phyloP scores from a whole-genome alignment of 2,113 vertebrate species.

The Macaca nemestrina region DNA sequence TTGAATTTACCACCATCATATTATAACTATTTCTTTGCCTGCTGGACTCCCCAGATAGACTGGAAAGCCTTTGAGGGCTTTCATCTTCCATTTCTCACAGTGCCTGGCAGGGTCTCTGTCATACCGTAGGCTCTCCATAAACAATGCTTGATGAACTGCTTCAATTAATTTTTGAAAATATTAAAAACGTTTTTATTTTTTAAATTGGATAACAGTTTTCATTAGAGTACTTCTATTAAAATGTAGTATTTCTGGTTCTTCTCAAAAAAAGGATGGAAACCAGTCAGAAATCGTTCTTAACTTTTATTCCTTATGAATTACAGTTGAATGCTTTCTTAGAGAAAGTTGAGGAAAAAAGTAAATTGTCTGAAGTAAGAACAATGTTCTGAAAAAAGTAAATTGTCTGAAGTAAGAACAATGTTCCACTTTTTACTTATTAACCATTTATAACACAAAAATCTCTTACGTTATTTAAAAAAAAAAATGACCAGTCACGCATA shows the following conservation, averaged over 20 bases:
- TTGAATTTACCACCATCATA: background rate
- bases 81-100: background rate
- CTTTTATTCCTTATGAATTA: slow-evolving; percentile 36
- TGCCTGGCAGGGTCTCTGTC: background rate
- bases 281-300: background rate
- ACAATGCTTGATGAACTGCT: background rate
- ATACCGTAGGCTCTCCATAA: background rate
- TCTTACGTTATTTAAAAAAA: slow-evolving; percentile 55
- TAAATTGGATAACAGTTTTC: slow-evolving; percentile 13
- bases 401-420: background rate
- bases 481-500: slow-evolving; percentile 72
- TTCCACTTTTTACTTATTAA: slow-evolving; percentile 64
- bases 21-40: background rate
- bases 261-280: background rate
- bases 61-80: background rate
- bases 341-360: slow-evolving; percentile 3
- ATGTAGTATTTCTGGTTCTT: slow-evolving; percentile 15
- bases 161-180: slow-evolving; percentile 27
- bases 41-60: background rate
- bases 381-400: slow-evolving; percentile 15
- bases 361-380: background rate
- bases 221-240: background rate
- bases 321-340: slow-evolving; percentile 35
- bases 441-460: slow-evolving; percentile 68
- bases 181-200: slow-evolving; percentile 4